Evolutionary conservation across 2,113 vertebrate species (phyloP).

Genomic region (Malurus alboscapulatus): DNA sequence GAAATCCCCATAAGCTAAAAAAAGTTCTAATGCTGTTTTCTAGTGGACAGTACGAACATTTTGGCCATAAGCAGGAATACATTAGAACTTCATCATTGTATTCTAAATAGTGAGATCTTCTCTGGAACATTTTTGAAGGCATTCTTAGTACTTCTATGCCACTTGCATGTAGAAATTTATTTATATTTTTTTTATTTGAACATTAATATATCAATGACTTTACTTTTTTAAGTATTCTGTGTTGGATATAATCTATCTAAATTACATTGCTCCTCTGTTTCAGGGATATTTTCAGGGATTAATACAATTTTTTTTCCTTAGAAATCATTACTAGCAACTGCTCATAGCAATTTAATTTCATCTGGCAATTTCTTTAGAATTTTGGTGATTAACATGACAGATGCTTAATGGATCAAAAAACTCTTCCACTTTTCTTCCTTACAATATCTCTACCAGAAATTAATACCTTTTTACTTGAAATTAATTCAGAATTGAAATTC

Average conservation of each 20-base stretch:
- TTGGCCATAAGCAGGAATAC: neutral
- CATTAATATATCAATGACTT: neutral
- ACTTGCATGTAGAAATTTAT: neutral
- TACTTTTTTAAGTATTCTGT: neutral
- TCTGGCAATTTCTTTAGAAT: neutral
- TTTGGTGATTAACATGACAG: neutral
- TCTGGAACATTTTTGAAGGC: neutral
- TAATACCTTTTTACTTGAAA: neutral
- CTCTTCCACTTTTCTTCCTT: neutral
- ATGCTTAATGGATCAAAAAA: neutral
- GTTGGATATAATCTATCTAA: neutral
- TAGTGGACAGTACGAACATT: neutral
- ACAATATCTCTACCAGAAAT: neutral
- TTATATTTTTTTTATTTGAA: neutral
- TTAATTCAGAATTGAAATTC: neutral
- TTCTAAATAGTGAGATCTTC: neutral
- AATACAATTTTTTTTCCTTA: neutral
- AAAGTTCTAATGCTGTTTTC: neutral
- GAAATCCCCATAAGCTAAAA: neutral
- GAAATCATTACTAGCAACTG: neutral
- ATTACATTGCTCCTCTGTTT: neutral
- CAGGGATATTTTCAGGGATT: neutral
- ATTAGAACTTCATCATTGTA: neutral
- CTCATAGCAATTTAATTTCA: neutral
- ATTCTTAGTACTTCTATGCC: neutral